Base-by-base conservation (phyloP, 2,888 invertebrate species). In the Lithophane semibrunnea region DNA sequence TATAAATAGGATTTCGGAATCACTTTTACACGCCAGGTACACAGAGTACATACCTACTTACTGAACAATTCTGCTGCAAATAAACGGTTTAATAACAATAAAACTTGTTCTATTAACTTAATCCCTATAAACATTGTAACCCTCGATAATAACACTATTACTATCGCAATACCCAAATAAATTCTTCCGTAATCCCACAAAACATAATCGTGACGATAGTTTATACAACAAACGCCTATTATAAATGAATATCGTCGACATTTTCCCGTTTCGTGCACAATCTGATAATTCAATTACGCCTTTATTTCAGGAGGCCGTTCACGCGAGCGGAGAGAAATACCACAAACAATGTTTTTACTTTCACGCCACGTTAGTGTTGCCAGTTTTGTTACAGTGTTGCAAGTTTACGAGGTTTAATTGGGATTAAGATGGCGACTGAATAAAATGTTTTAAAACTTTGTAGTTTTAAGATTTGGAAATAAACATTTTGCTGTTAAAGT, bases 221-320 rank as follows among this genome's bases (percentile, higher is more conserved):
- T 80, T 83, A 87, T 75, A 87, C 80, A 83, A 82, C 83, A 82
- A 79, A 87, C 85, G 70, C 66, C 73, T 82, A 85, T 83, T 84
- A 84, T 82, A 88, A 82, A 81, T 63, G 85, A 84, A 84, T 80
- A 78, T 77, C 81, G 79, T 73, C 80, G 73, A 81, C 81, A 86
- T 86, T 85, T 86, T 82, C 80, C 85, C 82, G 71, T 83, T 88
- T 79, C 84, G 88, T 88, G 89, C 80, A 79, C 80, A 82, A 86
- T 85, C 88, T 88, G 88, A 87, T 90, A 88, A 90, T 88, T 88
- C 88, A 89, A 90, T 90, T 90, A 89, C 83, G 77, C 81, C 84
- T 85, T 72, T 87, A 85, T 85, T 85, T 79, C 86, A 73, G 76
- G 70, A 87, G 81, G 80, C 72, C 74, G 77, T 86, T 78, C 87